Conservation (phyloP, 2,797 vertebrate genomes). For the Sebastes wilsoni region DNA sequence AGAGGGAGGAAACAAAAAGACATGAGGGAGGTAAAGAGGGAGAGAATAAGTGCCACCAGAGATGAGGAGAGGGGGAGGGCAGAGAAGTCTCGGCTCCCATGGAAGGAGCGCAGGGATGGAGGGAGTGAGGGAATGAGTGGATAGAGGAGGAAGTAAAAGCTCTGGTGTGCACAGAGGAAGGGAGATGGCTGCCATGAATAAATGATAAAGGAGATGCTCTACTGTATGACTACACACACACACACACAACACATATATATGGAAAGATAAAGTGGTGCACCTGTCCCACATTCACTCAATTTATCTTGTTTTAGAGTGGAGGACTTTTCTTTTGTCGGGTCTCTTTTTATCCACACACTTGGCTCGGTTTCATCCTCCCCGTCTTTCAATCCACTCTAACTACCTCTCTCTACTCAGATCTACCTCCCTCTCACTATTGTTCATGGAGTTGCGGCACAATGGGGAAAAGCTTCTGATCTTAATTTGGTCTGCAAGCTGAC, state of each 20-base stretch:
- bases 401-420: slow-evolving; percentile 2
- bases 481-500: slow-evolving; percentile 55
- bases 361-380: not conserved
- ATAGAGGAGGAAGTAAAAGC: slow-evolving; percentile 43
- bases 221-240: not conserved
- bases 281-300: slow-evolving; percentile 36
- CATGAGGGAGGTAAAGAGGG: slow-evolving; percentile 6
- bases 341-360: slow-evolving; percentile 1
- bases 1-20: slow-evolving; percentile 10
- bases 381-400: slow-evolving; percentile 4
- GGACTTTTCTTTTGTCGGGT: not conserved
- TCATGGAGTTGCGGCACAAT: slow-evolving; percentile 43
- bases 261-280: slow-evolving; percentile 22
- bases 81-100: slow-evolving; percentile 7
- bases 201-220: slow-evolving; percentile 52
- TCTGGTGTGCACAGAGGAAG: slow-evolving; percentile 27
- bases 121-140: slow-evolving; percentile 4
- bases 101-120: slow-evolving; percentile 4
- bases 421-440: slow-evolving; percentile 37
- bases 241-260: not conserved
- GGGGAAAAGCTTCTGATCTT: slow-evolving; percentile 49
- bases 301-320: slow-evolving; percentile 25
- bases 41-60: slow-evolving; percentile 19
- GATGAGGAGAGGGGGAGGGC: slow-evolving; percentile 15
- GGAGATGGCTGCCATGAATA: slow-evolving; percentile 61